Conservation (phyloP, 2,888 invertebrate species). For the Standfussiana lucernea region DNA sequence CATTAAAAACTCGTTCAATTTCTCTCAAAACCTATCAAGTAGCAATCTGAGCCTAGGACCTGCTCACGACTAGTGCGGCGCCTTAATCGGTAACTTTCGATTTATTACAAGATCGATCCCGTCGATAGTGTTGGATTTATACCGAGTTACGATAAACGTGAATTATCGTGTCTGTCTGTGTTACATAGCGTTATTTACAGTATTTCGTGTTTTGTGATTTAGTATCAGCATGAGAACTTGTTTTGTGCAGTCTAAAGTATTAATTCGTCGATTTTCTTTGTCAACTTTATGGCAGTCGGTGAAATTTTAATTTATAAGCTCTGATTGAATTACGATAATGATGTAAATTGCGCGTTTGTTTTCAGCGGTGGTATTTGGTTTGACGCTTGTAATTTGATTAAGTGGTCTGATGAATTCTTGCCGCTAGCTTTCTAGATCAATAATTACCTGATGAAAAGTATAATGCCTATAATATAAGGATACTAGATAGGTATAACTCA, state of each 20-base stretch:
- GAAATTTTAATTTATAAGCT: conserved; percentile 48
- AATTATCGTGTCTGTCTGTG: conserved; percentile 64
- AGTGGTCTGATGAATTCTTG: conserved; percentile 1
- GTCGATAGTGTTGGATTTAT: conserved; percentile 63
- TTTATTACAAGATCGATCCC: conserved; percentile 71
- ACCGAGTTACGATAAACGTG: conserved; percentile 64
- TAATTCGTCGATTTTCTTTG: conserved; percentile 49
- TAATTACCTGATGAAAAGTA: background rate
- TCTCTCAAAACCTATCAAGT: conserved; percentile 54
- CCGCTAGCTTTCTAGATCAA: background rate
- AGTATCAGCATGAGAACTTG: conserved; percentile 46
- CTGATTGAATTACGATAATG: conserved; percentile 49
- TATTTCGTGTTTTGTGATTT: conserved; percentile 62
- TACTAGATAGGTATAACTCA: background rate
- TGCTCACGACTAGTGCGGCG: conserved; percentile 67
- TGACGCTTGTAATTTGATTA: conserved; percentile 21
- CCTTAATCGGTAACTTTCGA: conserved; percentile 69
- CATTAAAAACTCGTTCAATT: conserved; percentile 49
- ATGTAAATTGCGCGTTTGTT: conserved; percentile 34
- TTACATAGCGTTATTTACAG: conserved; percentile 61
- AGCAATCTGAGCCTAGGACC: conserved; percentile 47
- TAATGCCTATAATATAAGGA: background rate
- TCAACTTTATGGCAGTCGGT: conserved; percentile 45
- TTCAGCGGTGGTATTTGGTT: conserved; percentile 15
- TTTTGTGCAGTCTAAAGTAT: conserved; percentile 45